phyloP scores from a whole-genome alignment of 2,113 vertebrate genomes.

The Steatornis caripensis region DNA sequence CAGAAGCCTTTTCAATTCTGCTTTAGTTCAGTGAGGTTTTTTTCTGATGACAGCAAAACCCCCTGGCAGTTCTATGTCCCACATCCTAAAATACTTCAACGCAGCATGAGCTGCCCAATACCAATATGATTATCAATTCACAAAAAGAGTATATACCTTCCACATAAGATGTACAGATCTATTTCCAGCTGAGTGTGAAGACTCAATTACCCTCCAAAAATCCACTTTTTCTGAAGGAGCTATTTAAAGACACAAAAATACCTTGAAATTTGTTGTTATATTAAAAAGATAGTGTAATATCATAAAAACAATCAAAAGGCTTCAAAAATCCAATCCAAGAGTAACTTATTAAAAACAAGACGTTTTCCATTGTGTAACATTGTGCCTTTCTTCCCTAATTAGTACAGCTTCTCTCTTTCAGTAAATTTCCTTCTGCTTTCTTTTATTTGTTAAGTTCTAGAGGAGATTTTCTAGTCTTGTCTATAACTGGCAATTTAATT shows the following conservation, averaged over 20 bases:
- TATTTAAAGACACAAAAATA: slow-evolving; percentile 18
- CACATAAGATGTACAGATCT: slow-evolving; percentile 67
- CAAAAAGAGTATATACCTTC: slow-evolving; percentile 62
- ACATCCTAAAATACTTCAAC: neutral
- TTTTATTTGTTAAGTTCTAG: neutral
- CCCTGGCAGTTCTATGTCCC: neutral
- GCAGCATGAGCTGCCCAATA: neutral
- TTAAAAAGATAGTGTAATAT: neutral
- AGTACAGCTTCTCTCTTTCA: neutral
- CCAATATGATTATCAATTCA: neutral
- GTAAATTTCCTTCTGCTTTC: neutral
- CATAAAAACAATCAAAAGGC: neutral
- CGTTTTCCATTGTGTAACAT: neutral
- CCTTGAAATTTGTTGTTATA: neutral
- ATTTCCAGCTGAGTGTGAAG: neutral
- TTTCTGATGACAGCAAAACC: neutral
- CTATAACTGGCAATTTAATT: neutral
- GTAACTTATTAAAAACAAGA: neutral
- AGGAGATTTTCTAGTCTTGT: neutral
- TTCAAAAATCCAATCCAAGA: neutral
- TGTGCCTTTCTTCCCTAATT: neutral
- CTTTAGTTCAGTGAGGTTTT: neutral
- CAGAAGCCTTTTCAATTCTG: neutral
- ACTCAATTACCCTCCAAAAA: slow-evolving; percentile 72
- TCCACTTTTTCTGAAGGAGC: slow-evolving; percentile 62